These are phyloP conservation scores for Gila robusta DNA, from an alignment of 2,797 vertebrate species.

Conservation along the genomic window DNA sequence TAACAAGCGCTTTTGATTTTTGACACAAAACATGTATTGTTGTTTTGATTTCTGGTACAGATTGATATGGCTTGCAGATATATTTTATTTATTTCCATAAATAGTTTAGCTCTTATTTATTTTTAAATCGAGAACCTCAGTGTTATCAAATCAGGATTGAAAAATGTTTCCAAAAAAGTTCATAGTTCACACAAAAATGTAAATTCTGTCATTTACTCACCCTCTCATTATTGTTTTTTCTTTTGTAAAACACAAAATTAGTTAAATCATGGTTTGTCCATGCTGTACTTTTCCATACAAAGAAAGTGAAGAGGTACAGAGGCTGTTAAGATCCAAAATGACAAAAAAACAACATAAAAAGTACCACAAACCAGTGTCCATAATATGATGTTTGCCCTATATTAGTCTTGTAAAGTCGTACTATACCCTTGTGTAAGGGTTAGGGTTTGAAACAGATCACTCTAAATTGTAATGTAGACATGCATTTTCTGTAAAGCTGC, in stretches of 20 bases:
- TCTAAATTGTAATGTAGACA: too few relatives aligned
- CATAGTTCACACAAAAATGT: not conserved
- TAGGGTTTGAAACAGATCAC: not conserved
- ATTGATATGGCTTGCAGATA: not conserved
- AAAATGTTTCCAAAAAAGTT: not conserved
- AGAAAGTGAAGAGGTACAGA: not conserved
- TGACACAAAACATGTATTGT: not conserved
- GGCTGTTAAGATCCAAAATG: not conserved
- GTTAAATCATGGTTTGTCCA: not conserved
- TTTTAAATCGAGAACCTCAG: not conserved
- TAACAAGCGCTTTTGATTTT: not conserved
- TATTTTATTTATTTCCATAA: slow-evolving; percentile 1
- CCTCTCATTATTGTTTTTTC: not conserved
- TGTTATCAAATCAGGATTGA: not conserved
- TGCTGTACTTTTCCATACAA: not conserved
- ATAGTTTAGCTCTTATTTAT: not conserved
- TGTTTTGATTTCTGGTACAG: not conserved
- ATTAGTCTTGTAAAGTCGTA: not conserved
- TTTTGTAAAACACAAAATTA: not conserved
- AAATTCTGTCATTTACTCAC: not conserved
- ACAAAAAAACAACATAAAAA: not conserved
- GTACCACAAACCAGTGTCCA: not conserved
- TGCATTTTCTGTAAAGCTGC: too few relatives aligned
- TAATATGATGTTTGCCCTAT: not conserved
- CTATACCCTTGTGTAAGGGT: too few relatives aligned